Conservation (phyloP, 2,113 vertebrate genomes). For the Marmota monax region DNA sequence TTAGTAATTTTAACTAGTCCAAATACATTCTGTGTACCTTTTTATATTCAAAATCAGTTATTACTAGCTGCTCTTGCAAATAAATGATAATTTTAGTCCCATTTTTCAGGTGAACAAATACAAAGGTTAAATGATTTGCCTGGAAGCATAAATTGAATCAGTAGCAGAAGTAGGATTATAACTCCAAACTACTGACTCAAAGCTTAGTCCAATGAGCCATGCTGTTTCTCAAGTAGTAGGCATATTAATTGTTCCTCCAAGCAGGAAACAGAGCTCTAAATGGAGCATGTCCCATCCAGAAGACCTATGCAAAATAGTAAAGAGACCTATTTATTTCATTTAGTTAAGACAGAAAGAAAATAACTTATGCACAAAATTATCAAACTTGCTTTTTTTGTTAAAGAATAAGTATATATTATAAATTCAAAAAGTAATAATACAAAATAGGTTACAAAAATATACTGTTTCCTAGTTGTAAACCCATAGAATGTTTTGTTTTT, state of each 20-base stretch:
- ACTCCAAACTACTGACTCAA: slow-evolving; percentile 75
- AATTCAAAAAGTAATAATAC: slow-evolving; percentile 32
- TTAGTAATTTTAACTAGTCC: slow-evolving; percentile 64
- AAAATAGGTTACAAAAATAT: slow-evolving; percentile 16
- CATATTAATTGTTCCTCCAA: slow-evolving; percentile 77
- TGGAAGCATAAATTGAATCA: slow-evolving; percentile 70
- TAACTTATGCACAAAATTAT: neutral
- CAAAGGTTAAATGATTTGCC: slow-evolving; percentile 72
- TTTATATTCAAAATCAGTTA: slow-evolving; percentile 62
- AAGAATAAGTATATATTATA: slow-evolving; percentile 12
- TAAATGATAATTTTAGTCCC: slow-evolving; percentile 51
- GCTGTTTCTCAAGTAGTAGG: slow-evolving; percentile 74
- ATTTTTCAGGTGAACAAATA: slow-evolving; percentile 72
- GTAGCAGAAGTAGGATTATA: slow-evolving; percentile 68
- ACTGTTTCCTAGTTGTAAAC: neutral
- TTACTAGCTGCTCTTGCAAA: slow-evolving; percentile 63
- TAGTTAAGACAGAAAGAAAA: neutral
- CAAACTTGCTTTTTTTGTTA: neutral
- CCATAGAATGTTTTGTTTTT: slow-evolving; percentile 6
- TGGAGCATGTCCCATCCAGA: slow-evolving; percentile 73
- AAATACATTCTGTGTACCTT: slow-evolving; percentile 53
- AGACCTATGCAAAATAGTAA: slow-evolving; percentile 27
- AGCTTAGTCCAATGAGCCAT: slow-evolving; percentile 78
- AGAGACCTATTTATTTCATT: slow-evolving; percentile 70
- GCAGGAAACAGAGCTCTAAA: slow-evolving; percentile 74